phyloP scores from a whole-genome alignment of 2,888 invertebrate species.

The Watsonalla binaria region DNA sequence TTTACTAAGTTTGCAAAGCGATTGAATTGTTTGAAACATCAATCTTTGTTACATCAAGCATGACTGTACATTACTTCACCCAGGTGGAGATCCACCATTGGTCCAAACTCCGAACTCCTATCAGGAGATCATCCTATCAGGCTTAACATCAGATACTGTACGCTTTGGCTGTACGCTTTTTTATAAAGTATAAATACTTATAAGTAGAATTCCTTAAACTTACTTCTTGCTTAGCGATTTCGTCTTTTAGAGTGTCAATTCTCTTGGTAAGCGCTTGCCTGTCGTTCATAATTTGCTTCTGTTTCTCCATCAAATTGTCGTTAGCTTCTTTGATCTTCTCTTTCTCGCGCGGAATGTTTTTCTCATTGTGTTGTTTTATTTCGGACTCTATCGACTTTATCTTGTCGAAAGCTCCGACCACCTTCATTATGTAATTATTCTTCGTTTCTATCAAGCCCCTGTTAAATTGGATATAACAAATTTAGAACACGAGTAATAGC shows the following conservation, averaged over 20 bases:
- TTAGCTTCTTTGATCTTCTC: conserved; percentile 70
- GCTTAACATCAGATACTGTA: no score
- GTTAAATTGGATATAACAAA: conserved; percentile 10
- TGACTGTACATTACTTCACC: no score
- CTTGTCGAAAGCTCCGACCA: conserved; percentile 65
- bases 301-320: conserved; percentile 66
- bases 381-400: conserved; percentile 75
- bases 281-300: conserved; percentile 64
- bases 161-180: no score
- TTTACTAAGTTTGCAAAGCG: no score
- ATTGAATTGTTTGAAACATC: no score
- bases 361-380: conserved; percentile 75
- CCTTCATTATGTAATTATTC: conserved; percentile 58
- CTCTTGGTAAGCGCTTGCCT: conserved; percentile 64
- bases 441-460: conserved; percentile 63
- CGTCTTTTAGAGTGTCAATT: conserved; percentile 77
- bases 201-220: no score
- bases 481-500: background rate
- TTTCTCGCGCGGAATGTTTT: conserved; percentile 76
- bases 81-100: no score
- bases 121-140: no score
- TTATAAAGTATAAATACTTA: no score
- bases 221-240: conserved; percentile 78
- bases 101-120: no score
- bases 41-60: no score